Percentiles rank a stretch among this genome's conserved stretches.
Conservation (phyloP, 2,888 invertebrate genomes). For the Heliconius ismenius region DNA sequence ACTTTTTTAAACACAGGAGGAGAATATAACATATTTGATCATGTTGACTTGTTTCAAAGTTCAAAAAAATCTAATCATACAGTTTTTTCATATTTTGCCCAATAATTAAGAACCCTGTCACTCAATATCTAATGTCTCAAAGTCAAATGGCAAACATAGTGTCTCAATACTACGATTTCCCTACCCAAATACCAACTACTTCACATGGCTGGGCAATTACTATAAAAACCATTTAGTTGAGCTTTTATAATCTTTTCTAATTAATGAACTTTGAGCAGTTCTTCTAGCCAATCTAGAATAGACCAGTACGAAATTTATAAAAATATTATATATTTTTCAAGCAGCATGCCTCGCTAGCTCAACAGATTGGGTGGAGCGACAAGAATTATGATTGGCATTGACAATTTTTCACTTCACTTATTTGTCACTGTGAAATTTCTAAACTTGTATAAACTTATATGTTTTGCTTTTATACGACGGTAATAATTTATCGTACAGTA, state of each 20-base stretch:
- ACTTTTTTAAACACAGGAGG: too few species aligned
- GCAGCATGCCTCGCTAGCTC: neutral
- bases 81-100: too few species aligned
- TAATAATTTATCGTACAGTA: neutral
- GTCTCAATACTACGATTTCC: too few species aligned
- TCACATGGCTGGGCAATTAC: neutral
- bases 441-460: neutral
- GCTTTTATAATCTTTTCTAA: neutral
- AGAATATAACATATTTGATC: too few species aligned
- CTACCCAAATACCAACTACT: too few species aligned
- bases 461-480: neutral
- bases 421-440: neutral
- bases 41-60: too few species aligned
- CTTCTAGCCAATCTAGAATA: neutral
- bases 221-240: neutral
- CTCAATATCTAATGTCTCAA: too few species aligned
- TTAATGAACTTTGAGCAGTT: neutral
- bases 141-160: too few species aligned
- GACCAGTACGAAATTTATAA: neutral
- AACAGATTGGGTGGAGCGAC: neutral
- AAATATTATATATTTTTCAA: neutral
- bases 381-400: neutral
- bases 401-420: constrained; percentile 6
- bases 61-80: too few species aligned
- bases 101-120: too few species aligned